Evolutionary conservation across 1,140 invertebrate genomes (phyloP), one percentile per base, ranked within the genome.

Genomic region (Heliconius eleuchia): DNA sequence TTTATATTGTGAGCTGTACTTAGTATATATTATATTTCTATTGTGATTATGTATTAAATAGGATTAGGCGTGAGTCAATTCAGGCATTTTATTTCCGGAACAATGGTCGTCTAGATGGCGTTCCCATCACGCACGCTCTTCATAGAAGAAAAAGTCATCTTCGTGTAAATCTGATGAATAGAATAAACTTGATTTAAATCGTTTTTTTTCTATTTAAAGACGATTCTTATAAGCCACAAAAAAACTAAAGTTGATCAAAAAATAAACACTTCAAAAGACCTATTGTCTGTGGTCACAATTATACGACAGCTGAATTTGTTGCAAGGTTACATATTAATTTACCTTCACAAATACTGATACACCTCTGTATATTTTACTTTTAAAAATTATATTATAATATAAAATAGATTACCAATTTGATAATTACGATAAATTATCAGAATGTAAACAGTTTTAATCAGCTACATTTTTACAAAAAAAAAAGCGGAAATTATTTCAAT

Each of bases 21-120:
- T 52, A 52, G 16, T 52, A 52, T 52, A 19, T 52, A 52, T 52
- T 19, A 52, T 19, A 52, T 52, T 52, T 52, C 50, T 52, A 52
- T 52, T 52, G 50, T 52, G 18, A 52, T 19, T 18, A 52, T 52
- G 50, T 52, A 52, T 52, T 52, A 19, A 52, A 52, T 7, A 74
- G 73, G 27, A 57, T 42, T 23, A 73, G 60, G 11, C 39, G 42
- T 71, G 77, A 55, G n/a, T 39, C 27, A 60, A 82, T 60, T 23
- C 23, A 23, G 23, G 50, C 78, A 75, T 82, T 79, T 82, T 73
- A 79, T 82, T 74, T 79, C 81, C 81, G 81, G 78, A 79, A 77
- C 78, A 52, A 70, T 37, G 55, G 74, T 71, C 50, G 37, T 73
- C 60, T 71, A 70, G n/a, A 76, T 82, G 60, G 77, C 75, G 71